Evolutionary conservation across 2,113 vertebrate genomes (phyloP), one percentile per base, ranked within the genome.

Genomic region (Takifugu flavidus): DNA sequence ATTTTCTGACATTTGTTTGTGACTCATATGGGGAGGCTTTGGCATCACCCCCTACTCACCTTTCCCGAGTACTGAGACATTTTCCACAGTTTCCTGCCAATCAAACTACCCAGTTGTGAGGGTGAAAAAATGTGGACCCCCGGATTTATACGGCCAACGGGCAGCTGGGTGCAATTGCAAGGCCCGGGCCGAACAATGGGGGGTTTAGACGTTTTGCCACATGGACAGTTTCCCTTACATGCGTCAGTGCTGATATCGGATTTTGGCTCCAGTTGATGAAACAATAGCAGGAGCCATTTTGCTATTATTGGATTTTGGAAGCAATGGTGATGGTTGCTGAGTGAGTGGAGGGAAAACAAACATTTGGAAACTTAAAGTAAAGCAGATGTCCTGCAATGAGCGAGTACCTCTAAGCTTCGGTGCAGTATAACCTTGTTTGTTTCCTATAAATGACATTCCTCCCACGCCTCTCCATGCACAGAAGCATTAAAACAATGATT

Each of bases 61-160:
- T 96, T 95, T 87, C 93, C 94, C 1, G 93, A 95, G 86, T 92
- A 92, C 49, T 93, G 94, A 59, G 93, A 93, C 94, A 95, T 94
- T 81, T 83, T 89, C 85, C 72, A 59, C 74, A 83, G 75, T 82
- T 83, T 74, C 60, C 20, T 80, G 53, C 83, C 88, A 88, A 72
- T 72, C 75, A 79, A 87, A 74, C 83, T 71, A 85, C 82, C 82
- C 72, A 62, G 59, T 39, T 20, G 29, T 75, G 70, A 74, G 62
- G 82, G 73, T 52, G 60, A 77, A 72, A 65, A 82, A 68, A 26
- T 27, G 71, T 84, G 90, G 87, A 74, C 84, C 25, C 67, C 71
- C 74, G 62, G 11, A 89, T 93, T 88, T 94, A 94, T 92, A 93
- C 82, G 67, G 54, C 70, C 25, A 0, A 45, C 78, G 20, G 53